Percentiles rank a stretch among this genome's conserved stretches.
These are phyloP conservation scores for Leptobrachium leishanense DNA, from an alignment of 2,113 vertebrate species.

Conservation along the genomic window DNA sequence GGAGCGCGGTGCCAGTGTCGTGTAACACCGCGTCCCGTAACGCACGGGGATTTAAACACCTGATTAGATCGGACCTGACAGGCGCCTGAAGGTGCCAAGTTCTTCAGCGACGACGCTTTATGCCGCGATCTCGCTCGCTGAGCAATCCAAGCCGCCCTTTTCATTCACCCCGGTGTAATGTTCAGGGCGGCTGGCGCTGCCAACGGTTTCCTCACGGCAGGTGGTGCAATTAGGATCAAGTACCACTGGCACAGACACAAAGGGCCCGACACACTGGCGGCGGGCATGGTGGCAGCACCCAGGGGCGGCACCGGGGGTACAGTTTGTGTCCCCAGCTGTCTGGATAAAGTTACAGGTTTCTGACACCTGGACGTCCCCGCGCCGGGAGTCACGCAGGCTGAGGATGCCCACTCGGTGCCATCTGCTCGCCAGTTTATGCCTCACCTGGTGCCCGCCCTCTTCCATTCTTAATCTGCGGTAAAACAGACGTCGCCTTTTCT, in stretches of 20 bases:
- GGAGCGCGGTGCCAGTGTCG: neutral
- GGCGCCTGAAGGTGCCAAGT: slow-evolving; percentile 7
- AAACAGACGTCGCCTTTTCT: neutral
- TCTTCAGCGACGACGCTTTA: slow-evolving; percentile 1
- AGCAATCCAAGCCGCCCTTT: neutral
- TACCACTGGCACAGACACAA: slow-evolving; percentile 22
- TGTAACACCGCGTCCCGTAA: slow-evolving; percentile 8
- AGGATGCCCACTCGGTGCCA: neutral
- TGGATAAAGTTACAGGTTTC: neutral
- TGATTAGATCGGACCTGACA: neutral
- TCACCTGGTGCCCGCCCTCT: slow-evolving; percentile 17
- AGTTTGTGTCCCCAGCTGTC: neutral
- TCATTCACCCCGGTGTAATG: slow-evolving; percentile 6
- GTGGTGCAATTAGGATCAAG: slow-evolving; percentile 29
- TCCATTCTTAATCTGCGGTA: slow-evolving; percentile 33
- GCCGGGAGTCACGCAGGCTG: neutral
- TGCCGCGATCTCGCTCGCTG: neutral
- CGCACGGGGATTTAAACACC: neutral
- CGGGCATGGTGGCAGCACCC: neutral
- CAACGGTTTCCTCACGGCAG: neutral
- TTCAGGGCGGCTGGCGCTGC: neutral
- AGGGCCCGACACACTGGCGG: neutral
- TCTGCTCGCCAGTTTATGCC: neutral
- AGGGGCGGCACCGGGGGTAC: neutral
- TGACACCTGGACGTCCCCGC: slow-evolving; percentile 17